These are phyloP conservation scores for Phortica okadai DNA, from an alignment of 2,888 invertebrate species.

Conservation along the genomic window DNA sequence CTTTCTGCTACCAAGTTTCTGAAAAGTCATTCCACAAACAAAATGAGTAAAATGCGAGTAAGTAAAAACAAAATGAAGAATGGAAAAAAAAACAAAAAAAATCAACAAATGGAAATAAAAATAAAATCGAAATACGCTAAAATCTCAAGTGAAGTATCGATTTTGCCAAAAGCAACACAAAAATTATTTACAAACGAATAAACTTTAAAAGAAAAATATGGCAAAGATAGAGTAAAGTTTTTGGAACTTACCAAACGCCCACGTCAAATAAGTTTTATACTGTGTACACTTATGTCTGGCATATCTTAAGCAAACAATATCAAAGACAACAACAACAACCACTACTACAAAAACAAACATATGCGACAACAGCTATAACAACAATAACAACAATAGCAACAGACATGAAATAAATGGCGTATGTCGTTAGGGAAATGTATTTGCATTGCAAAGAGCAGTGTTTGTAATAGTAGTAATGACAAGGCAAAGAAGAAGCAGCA, in stretches of 20 bases:
- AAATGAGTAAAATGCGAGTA: conserved; percentile 4
- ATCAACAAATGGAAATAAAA: not conserved
- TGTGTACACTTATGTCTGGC: not conserved
- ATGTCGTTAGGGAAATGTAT: conserved; percentile 15
- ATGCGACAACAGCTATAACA: not conserved
- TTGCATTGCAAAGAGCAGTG: not conserved
- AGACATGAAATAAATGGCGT: conserved; percentile 8
- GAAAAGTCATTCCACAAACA: conserved; percentile 19
- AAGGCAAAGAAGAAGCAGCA: too few species aligned
- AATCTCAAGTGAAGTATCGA: conserved; percentile 68
- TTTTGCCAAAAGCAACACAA: conserved; percentile 58
- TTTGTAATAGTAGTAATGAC: too few species aligned
- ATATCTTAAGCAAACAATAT: not conserved
- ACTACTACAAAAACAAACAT: conserved; percentile 2
- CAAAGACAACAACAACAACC: not conserved
- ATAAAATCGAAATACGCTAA: conserved; percentile 54
- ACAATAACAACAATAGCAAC: not conserved
- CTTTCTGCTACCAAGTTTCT: conserved; percentile 6
- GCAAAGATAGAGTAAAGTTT: conserved; percentile 46
- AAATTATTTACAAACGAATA: conserved; percentile 68
- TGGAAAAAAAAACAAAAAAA: too few species aligned
- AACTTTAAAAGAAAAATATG: conserved; percentile 58
- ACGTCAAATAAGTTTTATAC: too few species aligned
- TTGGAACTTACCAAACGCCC: too few species aligned
- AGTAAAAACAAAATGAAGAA: not conserved